Evolutionary conservation across 1,140 invertebrate genomes (phyloP), one percentile per base, ranked within the genome.

Genomic region (Musca vetustissima): DNA sequence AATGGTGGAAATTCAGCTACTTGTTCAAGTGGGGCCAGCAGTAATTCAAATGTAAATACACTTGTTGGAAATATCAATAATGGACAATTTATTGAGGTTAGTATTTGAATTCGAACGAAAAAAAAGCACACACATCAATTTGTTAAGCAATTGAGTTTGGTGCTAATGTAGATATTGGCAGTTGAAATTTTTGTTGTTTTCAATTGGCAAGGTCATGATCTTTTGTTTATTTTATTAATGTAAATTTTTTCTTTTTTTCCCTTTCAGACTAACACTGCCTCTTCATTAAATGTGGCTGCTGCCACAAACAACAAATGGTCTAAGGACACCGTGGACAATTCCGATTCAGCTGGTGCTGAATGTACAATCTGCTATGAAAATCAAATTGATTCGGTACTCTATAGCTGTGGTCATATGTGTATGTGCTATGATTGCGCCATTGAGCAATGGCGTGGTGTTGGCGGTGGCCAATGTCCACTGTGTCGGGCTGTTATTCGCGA

Each of bases 351-450:
- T 57, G 61, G 22, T 17, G 85, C 69, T 53, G 96, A 98, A 78
- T 98, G 96, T 83, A 94, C 93, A 0, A 95, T 98, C 57, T 99
- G 97, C 83, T 97, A 95, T 78, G 96, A 98, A 81, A 89, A 94
- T 73, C 88, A 89, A 64, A 94, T 97, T 57, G 94, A 98, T 83
- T 92, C 93, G 74, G 96, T 97, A 21, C 85, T 98, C 19, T 98
- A 98, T 79, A 95, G 93, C 85, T 99, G 97, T 83, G 96, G 97
- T 48, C 96, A 98, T 85, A 97, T 98, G 93, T 99, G 97, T 78
- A 97, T 98, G 95, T 99, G 97, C 81, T 98, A 95, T 77, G 87
- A 93, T n/a, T 98, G 96, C 84, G 96, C 96, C 2, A 87, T 93
- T 15, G 91, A 96, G 73, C 94, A 97, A 76, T 96, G 94, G 92